A percentile compares a stretch with the other conserved stretches of the same genome.
These are phyloP conservation scores for Melangyna quadrimaculata DNA, from an alignment of 2,888 invertebrate species.

Conservation along the genomic window DNA sequence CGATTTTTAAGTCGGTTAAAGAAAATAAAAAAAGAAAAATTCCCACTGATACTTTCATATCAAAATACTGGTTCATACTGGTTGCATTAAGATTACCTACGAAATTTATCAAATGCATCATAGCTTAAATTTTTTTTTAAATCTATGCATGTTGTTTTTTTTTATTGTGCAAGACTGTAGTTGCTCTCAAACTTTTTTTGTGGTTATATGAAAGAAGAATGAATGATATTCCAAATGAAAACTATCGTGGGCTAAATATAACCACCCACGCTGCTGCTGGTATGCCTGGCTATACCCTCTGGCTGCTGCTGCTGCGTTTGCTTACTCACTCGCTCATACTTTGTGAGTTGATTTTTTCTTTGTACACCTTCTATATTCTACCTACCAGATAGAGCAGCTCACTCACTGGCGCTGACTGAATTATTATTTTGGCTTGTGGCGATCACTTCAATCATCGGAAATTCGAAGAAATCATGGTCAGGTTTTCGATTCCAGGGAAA, in stretches of 20 bases:
- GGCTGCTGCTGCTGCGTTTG: constrained; percentile 50
- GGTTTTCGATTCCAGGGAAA: constrained; percentile 29
- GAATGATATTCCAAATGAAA: constrained; percentile 54
- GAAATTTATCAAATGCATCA: no score
- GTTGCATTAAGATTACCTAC: no score
- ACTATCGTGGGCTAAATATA: constrained; percentile 69
- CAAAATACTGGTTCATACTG: no score
- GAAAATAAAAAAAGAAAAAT: no score
- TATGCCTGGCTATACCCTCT: constrained; percentile 6
- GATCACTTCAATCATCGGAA: constrained; percentile 56
- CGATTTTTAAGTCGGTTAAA: no score
- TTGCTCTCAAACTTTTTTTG: constrained; percentile 15
- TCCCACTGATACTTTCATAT: no score
- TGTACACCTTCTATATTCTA: neutral
- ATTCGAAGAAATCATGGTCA: constrained; percentile 60
- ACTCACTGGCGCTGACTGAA: constrained; percentile 14
- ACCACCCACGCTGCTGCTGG: constrained; percentile 58
- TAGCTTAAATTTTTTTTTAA: neutral
- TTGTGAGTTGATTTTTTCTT: neutral
- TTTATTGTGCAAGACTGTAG: constrained; percentile 1
- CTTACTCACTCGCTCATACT: constrained; percentile 43
- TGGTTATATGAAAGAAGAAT: constrained; percentile 30
- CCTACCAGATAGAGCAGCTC: constrained; percentile 1
- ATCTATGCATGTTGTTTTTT: neutral
- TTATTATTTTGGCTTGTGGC: constrained; percentile 33